Conservation (phyloP, 2,113 vertebrate genomes). For the Equus przewalskii region DNA sequence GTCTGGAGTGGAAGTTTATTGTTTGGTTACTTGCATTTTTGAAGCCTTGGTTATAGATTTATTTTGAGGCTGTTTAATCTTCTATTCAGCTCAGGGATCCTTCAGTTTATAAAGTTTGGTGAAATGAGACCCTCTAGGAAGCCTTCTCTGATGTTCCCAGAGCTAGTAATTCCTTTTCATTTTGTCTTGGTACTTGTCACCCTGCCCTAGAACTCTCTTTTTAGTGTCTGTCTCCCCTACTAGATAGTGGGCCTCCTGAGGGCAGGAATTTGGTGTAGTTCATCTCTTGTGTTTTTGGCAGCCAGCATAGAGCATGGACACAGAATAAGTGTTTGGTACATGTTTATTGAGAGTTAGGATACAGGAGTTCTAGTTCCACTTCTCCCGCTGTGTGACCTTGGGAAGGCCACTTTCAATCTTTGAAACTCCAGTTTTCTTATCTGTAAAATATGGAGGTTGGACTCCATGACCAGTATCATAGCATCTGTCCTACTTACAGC, state of each 20-base stretch:
- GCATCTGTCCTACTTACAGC: background rate
- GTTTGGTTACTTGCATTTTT: constrained; percentile 28
- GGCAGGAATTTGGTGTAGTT: constrained; percentile 9
- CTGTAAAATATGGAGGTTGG: constrained; percentile 35
- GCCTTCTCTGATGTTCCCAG: background rate
- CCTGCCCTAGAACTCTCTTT: background rate
- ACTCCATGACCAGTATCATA: background rate
- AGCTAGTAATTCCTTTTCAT: constrained; percentile 27
- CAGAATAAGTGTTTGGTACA: background rate
- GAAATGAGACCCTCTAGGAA: background rate
- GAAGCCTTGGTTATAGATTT: constrained; percentile 32
- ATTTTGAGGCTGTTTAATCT: constrained; percentile 42
- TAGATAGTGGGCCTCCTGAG: background rate
- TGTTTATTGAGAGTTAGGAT: background rate
- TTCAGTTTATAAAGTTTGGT: constrained; percentile 8
- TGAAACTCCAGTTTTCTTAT: constrained; percentile 13
- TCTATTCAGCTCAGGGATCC: background rate
- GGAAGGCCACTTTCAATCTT: constrained; percentile 2
- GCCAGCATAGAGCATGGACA: background rate
- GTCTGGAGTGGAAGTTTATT: background rate
- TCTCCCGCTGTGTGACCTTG: constrained; percentile 21
- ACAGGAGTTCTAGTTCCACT: constrained; percentile 40
- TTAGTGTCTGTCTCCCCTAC: background rate
- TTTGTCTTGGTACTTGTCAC: background rate
- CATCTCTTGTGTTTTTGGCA: background rate